Base-by-base conservation (phyloP, 2,113 vertebrate species). In the Oryzias curvinotus region DNA sequence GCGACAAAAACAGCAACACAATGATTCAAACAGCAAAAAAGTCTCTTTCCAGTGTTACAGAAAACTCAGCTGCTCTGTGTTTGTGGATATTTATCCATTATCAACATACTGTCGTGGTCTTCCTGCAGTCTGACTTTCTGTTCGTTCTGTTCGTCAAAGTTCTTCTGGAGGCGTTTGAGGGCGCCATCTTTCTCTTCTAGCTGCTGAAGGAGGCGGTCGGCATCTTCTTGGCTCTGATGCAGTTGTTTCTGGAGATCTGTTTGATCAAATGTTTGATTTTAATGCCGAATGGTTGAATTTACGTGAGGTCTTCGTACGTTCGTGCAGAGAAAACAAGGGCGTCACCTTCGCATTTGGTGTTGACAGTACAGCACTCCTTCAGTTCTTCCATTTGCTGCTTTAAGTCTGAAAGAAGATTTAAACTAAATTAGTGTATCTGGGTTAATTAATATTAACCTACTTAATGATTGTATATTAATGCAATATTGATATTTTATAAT, bases 331-430 rank as follows among this genome's bases (percentile, higher is more conserved):
- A 36, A 28, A 42, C 18, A 26, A 57, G 26, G 52, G 44, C 49
- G 75, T 79, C 25, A 87, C 84, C 77, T 21, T 52, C 63, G 66
- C 74, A 77, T 6, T 61, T 17, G 36, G 14, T 7, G 23, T 26
- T 41, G 17, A 0, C 14, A 18, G 12, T 17, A 53, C 73, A 78
- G 68, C 73, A 68, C 14, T 0, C 30, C 19, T 60, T 60, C 41
- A 78, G 66, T 7, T 77, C 51, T 3, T 42, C 8, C 14, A 74
- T 23, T 13, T 55, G 8, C 43, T 59, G 21, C 19, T 41, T 44
- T 19, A 81, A 60, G 18, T 65, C 85, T 86, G 52, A 75, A 1
- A 49, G 49, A 12, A 21, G 26, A 10, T 18, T 53, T 19, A 3
- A 65, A 28, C 48, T 7, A 28, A 28, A 4, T 28, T 36, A 36